Evolutionary conservation across 2,888 invertebrate genomes (phyloP).

Genomic region (Cheilosia grossa): DNA sequence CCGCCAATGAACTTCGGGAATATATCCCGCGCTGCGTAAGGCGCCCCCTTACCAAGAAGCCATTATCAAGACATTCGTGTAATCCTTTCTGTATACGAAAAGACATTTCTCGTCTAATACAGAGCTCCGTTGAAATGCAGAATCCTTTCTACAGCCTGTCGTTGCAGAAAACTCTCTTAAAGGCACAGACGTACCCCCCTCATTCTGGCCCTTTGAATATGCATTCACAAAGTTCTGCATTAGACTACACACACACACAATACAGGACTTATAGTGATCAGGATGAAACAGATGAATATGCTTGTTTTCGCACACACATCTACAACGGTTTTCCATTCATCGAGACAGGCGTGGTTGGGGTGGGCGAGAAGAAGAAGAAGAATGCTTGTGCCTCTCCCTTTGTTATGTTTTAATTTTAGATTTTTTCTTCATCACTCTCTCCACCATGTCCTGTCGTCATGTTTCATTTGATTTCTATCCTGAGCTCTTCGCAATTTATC

Average conservation of each 20-base stretch:
- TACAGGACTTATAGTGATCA: conserved; percentile 48
- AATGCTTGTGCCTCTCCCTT: conserved; percentile 47
- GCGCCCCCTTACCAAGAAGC: neutral
- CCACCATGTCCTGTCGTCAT: conserved; percentile 19
- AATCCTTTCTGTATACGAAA: conserved; percentile 42
- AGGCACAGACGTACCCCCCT: neutral
- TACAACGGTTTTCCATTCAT: conserved; percentile 24
- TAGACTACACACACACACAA: conserved; percentile 10
- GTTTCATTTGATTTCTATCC: conserved; percentile 67
- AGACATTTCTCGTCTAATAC: neutral
- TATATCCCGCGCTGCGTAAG: neutral
- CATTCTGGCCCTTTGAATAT: conserved; percentile 11
- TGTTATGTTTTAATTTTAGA: conserved; percentile 72
- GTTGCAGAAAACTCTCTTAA: neutral
- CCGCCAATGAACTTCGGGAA: no score
- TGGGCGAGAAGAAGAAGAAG: conserved; percentile 14
- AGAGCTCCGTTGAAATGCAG: conserved; percentile 6
- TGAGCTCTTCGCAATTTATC: conserved; percentile 50
- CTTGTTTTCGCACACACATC: conserved; percentile 33
- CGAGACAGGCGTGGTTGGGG: conserved; percentile 57
- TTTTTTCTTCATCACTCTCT: conserved; percentile 5
- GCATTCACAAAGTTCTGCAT: conserved; percentile 11
- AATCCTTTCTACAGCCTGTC: conserved; percentile 21
- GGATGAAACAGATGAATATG: conserved; percentile 52
- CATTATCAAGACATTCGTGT: conserved; percentile 37